Base-by-base conservation (phyloP, 2,113 vertebrate genomes). In the Xyrauchen texanus region DNA sequence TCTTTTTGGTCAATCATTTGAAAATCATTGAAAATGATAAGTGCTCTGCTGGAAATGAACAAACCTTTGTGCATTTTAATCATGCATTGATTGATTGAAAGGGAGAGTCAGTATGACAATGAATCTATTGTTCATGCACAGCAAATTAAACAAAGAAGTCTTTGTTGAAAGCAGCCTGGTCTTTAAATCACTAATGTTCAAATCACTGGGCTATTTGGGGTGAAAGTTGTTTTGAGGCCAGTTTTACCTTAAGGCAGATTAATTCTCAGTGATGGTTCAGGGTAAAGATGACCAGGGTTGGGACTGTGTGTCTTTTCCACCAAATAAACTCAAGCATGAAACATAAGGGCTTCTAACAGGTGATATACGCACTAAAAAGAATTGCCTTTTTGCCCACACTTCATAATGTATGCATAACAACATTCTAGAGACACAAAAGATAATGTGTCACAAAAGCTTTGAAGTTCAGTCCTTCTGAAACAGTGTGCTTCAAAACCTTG, bases 231-330 rank as follows among this genome's bases (percentile, higher is more conserved):
- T 47, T 8, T 63, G 8, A 45, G 16, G 13, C 21, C 57, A 68
- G 63, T 65, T 57, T 63, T 68, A 76, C 76, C 47, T 16, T 9
- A 78, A 60, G 57, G 68, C 11, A 21, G 12, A 77, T 75, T 7
- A 34, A 52, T 45, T 62, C 60, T 46, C 53, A 53, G 8, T 58
- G 11, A 78, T 68, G 63, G 15, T 16, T 63, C 4, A 16, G 55
- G 21, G 58, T 57, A 21, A 7, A 77, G 47, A 76, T 75, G 47
- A 64, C 46, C n/a, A 47, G 34, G 13, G 8, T 5, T 61, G 70
- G 13, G 46, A 21, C 13, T 2, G 21, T 34, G 8, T 67, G 53
- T 70, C n/a, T 57, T 69, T 69, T 70, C 7, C 8, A 52, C 7
- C 2, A 47, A 57, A 77, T 51, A 78, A 72, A 47, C 16, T 34